Evolutionary conservation across 2,113 vertebrate genomes (phyloP).

Genomic region (Brachypteracias leptosomus): DNA sequence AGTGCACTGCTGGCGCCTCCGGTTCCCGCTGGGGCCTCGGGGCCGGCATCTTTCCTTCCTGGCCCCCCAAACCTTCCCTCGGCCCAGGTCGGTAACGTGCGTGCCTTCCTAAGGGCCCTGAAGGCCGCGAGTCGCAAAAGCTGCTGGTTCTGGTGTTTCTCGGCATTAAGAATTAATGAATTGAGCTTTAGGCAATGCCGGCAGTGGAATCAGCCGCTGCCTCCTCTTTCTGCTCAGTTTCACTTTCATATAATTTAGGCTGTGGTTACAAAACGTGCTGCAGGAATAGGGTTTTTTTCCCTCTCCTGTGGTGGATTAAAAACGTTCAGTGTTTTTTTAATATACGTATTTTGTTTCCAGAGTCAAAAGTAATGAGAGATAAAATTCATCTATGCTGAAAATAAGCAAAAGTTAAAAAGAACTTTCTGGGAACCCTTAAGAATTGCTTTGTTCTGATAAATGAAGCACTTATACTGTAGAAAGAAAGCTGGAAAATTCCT

Average conservation of each 20-base stretch:
- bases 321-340: fast-evolving
- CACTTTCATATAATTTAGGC: neutral
- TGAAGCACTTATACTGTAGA: neutral
- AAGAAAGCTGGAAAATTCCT: neutral
- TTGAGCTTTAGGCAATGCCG: neutral
- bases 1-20: neutral
- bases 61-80: fast-evolving
- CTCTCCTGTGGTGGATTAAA: neutral
- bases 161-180: neutral
- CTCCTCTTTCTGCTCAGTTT: conserved; percentile 44
- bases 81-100: neutral
- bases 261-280: neutral
- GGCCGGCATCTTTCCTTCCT: too few relatives aligned
- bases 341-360: neutral
- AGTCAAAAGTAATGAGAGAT: neutral
- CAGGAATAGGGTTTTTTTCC: neutral
- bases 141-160: neutral
- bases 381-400: neutral
- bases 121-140: neutral
- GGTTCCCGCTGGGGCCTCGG: neutral
- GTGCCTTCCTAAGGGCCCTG: neutral
- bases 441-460: neutral
- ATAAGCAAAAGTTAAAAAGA: neutral
- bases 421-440: neutral
- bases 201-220: neutral